These are phyloP conservation scores for Galago senegalensis DNA, from an alignment of 2,797 vertebrate genomes.

Conservation along the genomic window DNA sequence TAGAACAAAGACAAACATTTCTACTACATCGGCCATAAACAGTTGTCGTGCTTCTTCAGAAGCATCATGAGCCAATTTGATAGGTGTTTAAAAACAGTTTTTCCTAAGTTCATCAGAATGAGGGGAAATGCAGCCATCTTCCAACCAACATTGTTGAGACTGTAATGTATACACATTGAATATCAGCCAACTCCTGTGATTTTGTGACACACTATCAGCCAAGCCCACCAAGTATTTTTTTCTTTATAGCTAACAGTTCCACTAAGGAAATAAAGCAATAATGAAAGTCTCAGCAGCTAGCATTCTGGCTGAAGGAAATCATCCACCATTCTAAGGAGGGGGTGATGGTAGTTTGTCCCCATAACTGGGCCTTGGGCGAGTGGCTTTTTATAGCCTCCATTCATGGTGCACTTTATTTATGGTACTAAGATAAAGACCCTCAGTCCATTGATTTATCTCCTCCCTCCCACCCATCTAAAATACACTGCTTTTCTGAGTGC, in stretches of 20 bases:
- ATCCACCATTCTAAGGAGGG: not conserved
- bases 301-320: conserved; percentile 66
- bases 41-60: conserved; percentile 79
- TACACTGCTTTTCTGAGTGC: conserved; percentile 65
- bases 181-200: conserved; percentile 56
- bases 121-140: conserved; percentile 70
- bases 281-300: conserved; percentile 78
- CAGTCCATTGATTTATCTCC: conserved; percentile 64
- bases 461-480: not conserved
- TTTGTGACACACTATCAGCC: conserved; percentile 77
- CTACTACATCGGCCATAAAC: conserved; percentile 62
- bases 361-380: conserved; percentile 1
- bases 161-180: not conserved
- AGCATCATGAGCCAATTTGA: conserved; percentile 71
- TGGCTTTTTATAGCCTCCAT: conserved; percentile 81
- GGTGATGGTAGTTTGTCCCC: conserved; percentile 9
- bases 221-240: conserved; percentile 82
- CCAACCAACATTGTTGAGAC: not conserved
- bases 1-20: conserved; percentile 22
- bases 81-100: conserved; percentile 30
- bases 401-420: conserved; percentile 89
- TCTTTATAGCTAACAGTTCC: conserved; percentile 76
- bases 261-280: conserved; percentile 88
- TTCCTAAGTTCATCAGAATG: conserved; percentile 72
- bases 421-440: conserved; percentile 88